A percentile compares a stretch with the other conserved stretches of the same genome.
Evolutionary conservation across 2,113 vertebrate genomes (phyloP).

Genomic region (Nanorana parkeri): DNA sequence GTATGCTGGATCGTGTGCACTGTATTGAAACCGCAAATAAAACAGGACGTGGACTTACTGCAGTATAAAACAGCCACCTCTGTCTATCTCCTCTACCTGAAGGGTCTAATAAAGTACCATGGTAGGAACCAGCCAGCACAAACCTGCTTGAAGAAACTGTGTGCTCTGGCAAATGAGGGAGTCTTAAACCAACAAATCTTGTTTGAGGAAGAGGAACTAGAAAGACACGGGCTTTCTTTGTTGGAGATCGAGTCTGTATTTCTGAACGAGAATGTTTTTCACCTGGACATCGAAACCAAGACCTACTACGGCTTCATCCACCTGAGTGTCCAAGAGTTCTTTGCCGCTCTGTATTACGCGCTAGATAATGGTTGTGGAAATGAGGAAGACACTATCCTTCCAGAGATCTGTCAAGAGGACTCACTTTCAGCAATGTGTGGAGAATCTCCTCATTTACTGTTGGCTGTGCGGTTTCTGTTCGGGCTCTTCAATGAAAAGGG

Average conservation of each 20-base stretch:
- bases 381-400: neutral
- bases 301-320: slow-evolving; percentile 69
- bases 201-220: slow-evolving; percentile 67
- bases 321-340: slow-evolving; percentile 73
- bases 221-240: slow-evolving; percentile 55
- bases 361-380: slow-evolving; percentile 32
- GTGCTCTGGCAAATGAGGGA: slow-evolving; percentile 64
- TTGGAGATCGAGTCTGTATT: slow-evolving; percentile 60
- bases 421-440: slow-evolving; percentile 60
- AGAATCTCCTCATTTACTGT: slow-evolving; percentile 54
- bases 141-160: slow-evolving; percentile 57
- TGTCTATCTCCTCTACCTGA: slow-evolving; percentile 59
- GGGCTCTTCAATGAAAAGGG: slow-evolving; percentile 67
- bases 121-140: neutral
- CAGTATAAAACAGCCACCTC: slow-evolving; percentile 58
- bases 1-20: slow-evolving; percentile 70
- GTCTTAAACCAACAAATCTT: slow-evolving; percentile 68
- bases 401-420: neutral
- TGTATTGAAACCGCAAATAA: slow-evolving; percentile 63
- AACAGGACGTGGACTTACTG: slow-evolving; percentile 20
- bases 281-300: slow-evolving; percentile 45
- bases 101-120: slow-evolving; percentile 49
- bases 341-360: slow-evolving; percentile 64
- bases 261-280: slow-evolving; percentile 64
- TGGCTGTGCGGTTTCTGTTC: slow-evolving; percentile 66